These are phyloP conservation scores for Hozukius guyotensis DNA, from an alignment of 2,797 vertebrate species.

Conservation along the genomic window DNA sequence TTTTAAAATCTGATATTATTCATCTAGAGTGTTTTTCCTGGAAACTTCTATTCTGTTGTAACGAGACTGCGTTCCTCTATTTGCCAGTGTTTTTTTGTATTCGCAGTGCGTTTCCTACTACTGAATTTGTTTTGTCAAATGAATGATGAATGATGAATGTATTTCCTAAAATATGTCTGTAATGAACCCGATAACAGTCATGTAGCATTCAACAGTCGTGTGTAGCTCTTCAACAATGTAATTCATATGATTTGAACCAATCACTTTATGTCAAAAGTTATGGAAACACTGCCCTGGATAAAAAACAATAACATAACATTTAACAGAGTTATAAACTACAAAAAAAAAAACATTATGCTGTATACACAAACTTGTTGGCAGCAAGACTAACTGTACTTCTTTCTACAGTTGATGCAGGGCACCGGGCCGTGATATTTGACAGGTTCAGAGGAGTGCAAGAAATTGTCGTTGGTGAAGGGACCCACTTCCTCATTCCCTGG, in stretches of 20 bases:
- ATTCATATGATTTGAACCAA: too few relatives aligned
- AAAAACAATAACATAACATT: neutral
- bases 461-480: constrained; percentile 90
- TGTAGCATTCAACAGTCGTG: neutral
- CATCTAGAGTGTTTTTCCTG: neutral
- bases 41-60: neutral
- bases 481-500: constrained; percentile 97
- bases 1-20: neutral
- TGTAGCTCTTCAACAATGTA: too few relatives aligned
- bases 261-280: neutral
- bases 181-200: neutral
- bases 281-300: neutral
- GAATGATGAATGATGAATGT: neutral
- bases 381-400: neutral
- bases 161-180: neutral
- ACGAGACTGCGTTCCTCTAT: neutral
- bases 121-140: neutral
- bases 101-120: neutral
- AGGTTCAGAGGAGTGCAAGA: constrained; percentile 94
- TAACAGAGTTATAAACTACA: too few relatives aligned
- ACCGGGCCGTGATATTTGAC: constrained; percentile 96
- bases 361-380: neutral
- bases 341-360: neutral
- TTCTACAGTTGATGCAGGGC: constrained; percentile 92
- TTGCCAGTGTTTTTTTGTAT: neutral